Base-by-base conservation (phyloP, 37 sponge, comb jelly and placozoan genomes). In the Haliclona indistincta region DNA sequence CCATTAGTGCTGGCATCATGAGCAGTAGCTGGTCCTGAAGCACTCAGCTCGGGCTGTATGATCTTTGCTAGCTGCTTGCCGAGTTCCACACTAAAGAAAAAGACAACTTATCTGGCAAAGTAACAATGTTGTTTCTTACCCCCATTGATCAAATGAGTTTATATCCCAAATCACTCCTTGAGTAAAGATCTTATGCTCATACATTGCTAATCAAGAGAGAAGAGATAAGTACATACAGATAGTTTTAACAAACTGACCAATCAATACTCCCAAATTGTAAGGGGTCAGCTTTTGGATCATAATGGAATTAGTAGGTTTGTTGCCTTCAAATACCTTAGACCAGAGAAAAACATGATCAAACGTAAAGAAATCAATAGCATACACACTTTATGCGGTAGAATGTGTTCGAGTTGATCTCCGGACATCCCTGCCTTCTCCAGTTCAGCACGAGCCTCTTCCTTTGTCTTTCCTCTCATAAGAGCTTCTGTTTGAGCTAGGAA, bases 131-230 rank as follows among this genome's bases (percentile, higher is more conserved):
- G 26, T 39, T 63, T 63, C 91, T 86, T 67, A 94, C 90, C 99
- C 99, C 96, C 96, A 94, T 51, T 98, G 99, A 61, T 98, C 99
- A 72, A 85, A 98, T 13, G 96, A 95, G 64, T 98, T 98, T 77
- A 98, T 93, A 67, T 98, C 89, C 99, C 99, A 98, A 25, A 98
- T 89, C 33, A 90, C 95, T 30, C 99, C 99, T 64, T 98, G 99
- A 38, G 94, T 93, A 74, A 98, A 98, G 37, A 98, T 92, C 96
- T 98, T 98, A 79, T 92, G 93, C 64, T 98, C 99, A 64, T 98
- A 98, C 77, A 98, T 82, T 13, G 96, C 96, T 94, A 43, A 17
- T 39, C 4, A 54, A 35, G 10, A 41, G 56, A 64, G 26, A 37
- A 79, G 51, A 54, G 23, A 1, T 13, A 32, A 10, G 13, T 56